Percentiles rank a stretch among this genome's conserved stretches.
Conservation (phyloP, 2,888 invertebrate species). For the Cantharis nigra region DNA sequence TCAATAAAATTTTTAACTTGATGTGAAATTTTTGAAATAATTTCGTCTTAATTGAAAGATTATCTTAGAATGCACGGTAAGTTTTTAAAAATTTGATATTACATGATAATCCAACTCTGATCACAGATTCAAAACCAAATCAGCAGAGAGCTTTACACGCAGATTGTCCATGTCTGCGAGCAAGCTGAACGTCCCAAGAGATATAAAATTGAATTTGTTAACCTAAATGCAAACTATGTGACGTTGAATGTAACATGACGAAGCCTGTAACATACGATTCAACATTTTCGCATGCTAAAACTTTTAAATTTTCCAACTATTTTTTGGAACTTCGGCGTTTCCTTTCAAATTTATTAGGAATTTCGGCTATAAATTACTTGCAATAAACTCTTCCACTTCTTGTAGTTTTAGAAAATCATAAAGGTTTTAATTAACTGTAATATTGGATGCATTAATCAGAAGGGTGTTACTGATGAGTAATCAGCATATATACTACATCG, state of each 20-base stretch:
- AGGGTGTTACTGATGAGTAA: slow-evolving; percentile 53
- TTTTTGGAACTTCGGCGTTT: background rate
- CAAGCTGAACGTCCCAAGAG: slow-evolving; percentile 19
- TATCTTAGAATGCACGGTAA: background rate
- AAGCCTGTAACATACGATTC: slow-evolving; percentile 21
- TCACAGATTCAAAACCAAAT: slow-evolving; percentile 26
- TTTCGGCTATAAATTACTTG: slow-evolving; percentile 40
- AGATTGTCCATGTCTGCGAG: slow-evolving; percentile 30
- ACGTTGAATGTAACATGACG: slow-evolving; percentile 29
- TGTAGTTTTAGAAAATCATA: slow-evolving; percentile 47
- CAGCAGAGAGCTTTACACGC: slow-evolving; percentile 22
- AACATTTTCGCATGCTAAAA: slow-evolving; percentile 17
- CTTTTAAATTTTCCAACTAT: slow-evolving; percentile 8
- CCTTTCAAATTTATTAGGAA: background rate
- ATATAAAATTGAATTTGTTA: slow-evolving; percentile 30
- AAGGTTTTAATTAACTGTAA: slow-evolving; percentile 53
- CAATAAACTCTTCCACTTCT: slow-evolving; percentile 37
- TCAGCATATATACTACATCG: slow-evolving; percentile 46
- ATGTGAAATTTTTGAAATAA: background rate
- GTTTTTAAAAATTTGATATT: background rate
- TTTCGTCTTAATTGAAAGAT: background rate
- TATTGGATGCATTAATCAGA: slow-evolving; percentile 52
- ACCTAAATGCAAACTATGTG: slow-evolving; percentile 30
- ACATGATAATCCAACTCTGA: slow-evolving; percentile 17
- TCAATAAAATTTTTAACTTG: background rate